Conservation (phyloP, 2,888 invertebrate species). For the Spilarctia lutea region DNA sequence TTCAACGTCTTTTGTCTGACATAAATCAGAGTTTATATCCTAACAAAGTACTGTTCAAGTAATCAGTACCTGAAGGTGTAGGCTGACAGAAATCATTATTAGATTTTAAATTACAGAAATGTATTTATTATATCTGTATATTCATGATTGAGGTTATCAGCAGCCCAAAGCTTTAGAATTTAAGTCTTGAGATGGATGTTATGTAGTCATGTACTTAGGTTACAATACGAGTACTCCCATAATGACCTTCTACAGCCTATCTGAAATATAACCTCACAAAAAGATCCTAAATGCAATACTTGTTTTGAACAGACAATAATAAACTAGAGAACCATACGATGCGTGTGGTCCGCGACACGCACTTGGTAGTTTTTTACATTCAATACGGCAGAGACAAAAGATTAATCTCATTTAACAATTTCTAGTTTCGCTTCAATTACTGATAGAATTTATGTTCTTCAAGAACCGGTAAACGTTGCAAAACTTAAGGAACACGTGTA, state of each 20-base stretch:
- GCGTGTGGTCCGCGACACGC: background rate
- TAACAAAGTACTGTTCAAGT: background rate
- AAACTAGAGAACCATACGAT: background rate
- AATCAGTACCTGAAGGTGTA: background rate
- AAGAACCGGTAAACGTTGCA: conserved; percentile 69
- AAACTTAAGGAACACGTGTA: conserved; percentile 76
- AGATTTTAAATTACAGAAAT: background rate
- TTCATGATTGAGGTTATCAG: background rate
- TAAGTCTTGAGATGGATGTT: background rate
- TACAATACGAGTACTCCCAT: too few species aligned
- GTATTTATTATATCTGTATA: background rate
- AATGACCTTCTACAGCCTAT: background rate
- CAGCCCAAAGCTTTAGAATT: background rate
- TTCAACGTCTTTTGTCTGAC: conserved; percentile 27
- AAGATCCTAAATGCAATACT: background rate
- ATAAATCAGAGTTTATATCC: background rate
- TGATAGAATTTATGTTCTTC: conserved; percentile 42
- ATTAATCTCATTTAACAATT: background rate
- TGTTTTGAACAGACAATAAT: background rate
- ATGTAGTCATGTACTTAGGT: background rate
- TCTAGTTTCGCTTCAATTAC: background rate
- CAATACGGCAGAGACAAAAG: background rate
- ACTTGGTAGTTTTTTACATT: background rate
- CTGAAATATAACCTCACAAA: background rate
- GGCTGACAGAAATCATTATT: background rate